Evolutionary conservation across 2,113 vertebrate species (phyloP), one percentile per base, ranked within the genome.

Genomic region (Callionymus lyra): DNA sequence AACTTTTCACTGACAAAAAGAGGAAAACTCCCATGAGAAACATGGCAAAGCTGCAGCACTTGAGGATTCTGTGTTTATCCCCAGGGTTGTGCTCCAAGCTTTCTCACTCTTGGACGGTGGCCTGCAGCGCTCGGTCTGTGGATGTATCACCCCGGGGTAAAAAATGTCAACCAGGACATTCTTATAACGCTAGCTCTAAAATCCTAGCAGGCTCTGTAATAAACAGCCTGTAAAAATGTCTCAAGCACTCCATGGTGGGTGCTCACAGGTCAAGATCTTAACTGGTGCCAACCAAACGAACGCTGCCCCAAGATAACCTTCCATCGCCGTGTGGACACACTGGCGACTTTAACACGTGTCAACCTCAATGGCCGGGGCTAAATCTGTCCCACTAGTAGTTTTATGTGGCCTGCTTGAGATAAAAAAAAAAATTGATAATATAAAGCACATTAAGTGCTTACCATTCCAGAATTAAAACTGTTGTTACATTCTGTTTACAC

Each of bases 121-220:
- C 65, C 76, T 47, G 48, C 14, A 68, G 34, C 19, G 9, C 44
- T 62, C 6, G 38, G 50, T 66, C 51, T 45, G 69, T 54, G 63
- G 58, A 65, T 56, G 52, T 49, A 73, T 65, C 44, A 40, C 47
- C 50, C 21, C 46, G 16, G 42, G 55, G 47, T 70, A 56, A 70
- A 56, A 70, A 66, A 62, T 59, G 53, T 65, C 65, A 51, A 41
- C 61, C 51, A 21, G 59, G 64, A 60, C 69, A 62, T 78, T 76
- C 67, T 63, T 66, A 41, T 52, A 46, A 48, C 45, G 12, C 46
- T 37, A 38, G 38, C 52, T 63, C 50, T 41, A 59, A 70, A 69
- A 72, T 48, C 59, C 56, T 56, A 65, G 60, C 65, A 53, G 52
- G 16, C 43, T 27, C 17, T 14, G 35, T 61, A 57, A 47, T 16